Conservation (phyloP, 2,113 vertebrate genomes). For the Oenanthe oenanthe region DNA sequence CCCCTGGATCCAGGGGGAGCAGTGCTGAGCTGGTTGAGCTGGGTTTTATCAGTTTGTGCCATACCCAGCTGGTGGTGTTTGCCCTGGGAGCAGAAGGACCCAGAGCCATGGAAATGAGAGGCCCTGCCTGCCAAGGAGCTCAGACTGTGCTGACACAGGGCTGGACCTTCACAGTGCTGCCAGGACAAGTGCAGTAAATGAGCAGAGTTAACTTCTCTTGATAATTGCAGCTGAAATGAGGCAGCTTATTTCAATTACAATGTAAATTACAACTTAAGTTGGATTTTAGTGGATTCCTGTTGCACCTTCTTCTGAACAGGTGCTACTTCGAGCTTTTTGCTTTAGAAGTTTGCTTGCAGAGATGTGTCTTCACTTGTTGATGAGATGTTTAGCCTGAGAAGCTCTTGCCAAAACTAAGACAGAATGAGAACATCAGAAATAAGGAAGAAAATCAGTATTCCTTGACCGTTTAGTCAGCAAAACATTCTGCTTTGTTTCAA, state of each 20-base stretch:
- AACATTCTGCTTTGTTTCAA: not conserved
- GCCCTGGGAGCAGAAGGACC: not conserved
- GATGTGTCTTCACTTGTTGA: not conserved
- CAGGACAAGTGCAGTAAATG: fast-evolving
- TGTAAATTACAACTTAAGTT: not conserved
- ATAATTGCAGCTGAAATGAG: not conserved
- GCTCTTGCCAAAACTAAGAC: slow-evolving; percentile 51
- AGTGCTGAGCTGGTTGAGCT: not conserved
- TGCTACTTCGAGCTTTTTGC: not conserved
- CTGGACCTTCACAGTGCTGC: fast-evolving
- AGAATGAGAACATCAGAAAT: slow-evolving; percentile 59
- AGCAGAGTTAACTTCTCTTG: not conserved
- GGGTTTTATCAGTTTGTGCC: not conserved
- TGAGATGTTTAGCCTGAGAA: not conserved
- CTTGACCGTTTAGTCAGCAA: not conserved
- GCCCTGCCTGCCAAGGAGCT: not conserved
- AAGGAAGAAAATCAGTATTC: slow-evolving; percentile 22
- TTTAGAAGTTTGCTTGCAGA: not conserved
- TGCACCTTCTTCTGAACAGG: not conserved
- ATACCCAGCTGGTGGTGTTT: not conserved
- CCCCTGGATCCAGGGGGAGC: not conserved
- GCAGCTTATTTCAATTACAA: not conserved
- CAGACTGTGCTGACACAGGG: fast-evolving
- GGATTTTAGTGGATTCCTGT: not conserved
- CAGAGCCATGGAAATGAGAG: fast-evolving